Conservation (phyloP, 1,140 invertebrate species). For the Drosophila ananassae region DNA sequence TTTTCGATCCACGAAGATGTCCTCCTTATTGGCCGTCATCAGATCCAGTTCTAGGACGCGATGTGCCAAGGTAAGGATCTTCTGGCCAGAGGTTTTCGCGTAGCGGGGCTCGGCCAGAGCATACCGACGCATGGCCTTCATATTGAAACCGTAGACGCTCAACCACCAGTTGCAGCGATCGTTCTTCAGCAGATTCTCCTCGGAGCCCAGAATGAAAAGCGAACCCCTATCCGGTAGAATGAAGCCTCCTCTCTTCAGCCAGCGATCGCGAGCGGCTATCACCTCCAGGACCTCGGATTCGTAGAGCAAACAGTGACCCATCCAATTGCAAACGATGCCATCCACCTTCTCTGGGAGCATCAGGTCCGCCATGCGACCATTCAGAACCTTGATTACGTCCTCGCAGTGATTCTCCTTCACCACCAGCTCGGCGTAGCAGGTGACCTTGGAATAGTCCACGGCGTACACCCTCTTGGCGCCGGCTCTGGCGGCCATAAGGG, state of each 20-base stretch:
- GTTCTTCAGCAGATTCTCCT: conserved; percentile 39
- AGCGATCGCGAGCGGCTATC: conserved; percentile 93
- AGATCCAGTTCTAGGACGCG: conserved; percentile 48
- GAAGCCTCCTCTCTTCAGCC: conserved; percentile 89
- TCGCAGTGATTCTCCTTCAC: conserved; percentile 89
- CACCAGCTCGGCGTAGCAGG: conserved; percentile 96
- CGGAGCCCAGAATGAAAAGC: conserved; percentile 93
- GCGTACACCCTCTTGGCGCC: conserved; percentile 98
- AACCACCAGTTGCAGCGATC: conserved; percentile 61
- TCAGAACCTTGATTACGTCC: conserved; percentile 94
- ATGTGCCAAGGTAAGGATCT: conserved; percentile 85
- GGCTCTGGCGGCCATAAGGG: conserved; percentile 99
- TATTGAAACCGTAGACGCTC: conserved; percentile 56
- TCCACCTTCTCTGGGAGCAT: conserved; percentile 92
- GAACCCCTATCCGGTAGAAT: conserved; percentile 91
- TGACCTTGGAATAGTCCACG: conserved; percentile 97
- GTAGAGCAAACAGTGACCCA: conserved; percentile 96
- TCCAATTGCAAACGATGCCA: conserved; percentile 99
- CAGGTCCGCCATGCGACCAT: conserved; percentile 94
- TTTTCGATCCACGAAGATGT: conserved; percentile 29
- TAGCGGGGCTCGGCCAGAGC: conserved; percentile 83
- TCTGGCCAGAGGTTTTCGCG: conserved; percentile 97
- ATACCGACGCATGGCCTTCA: conserved; percentile 54
- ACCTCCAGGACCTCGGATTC: conserved; percentile 95
- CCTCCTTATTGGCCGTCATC: conserved; percentile 2